Percentiles rank a stretch among this genome's conserved stretches.
These are phyloP conservation scores for Catocala nupta DNA, from an alignment of 2,888 invertebrate genomes.

Conservation along the genomic window DNA sequence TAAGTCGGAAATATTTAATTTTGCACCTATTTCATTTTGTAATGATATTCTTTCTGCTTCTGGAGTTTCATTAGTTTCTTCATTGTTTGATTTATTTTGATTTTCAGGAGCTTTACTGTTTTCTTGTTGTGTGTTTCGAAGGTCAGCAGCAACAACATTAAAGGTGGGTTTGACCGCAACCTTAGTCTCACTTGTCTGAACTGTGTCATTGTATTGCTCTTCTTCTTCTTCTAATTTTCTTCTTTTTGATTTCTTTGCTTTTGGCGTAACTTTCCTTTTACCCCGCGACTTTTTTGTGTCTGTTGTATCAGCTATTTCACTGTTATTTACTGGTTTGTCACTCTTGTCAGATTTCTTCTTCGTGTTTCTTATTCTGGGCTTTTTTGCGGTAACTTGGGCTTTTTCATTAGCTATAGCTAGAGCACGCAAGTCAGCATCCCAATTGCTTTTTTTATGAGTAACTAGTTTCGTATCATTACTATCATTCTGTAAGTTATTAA, in stretches of 20 bases:
- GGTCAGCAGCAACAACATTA: constrained; percentile 62
- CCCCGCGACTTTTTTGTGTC: constrained; percentile 42
- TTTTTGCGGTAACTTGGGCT: constrained; percentile 14
- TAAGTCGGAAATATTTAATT: constrained; percentile 81
- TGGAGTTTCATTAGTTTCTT: constrained; percentile 72
- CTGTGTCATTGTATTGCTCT: constrained; percentile 48
- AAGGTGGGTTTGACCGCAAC: constrained; percentile 68
- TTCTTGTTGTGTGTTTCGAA: constrained; percentile 31
- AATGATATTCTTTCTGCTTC: constrained; percentile 76
- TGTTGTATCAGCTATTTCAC: constrained; percentile 5
- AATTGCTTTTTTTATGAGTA: constrained; percentile 62
- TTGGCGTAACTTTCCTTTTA: constrained; percentile 46
- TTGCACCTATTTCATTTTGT: constrained; percentile 78
- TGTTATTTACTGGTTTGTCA: constrained; percentile 20
- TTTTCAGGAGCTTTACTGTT: constrained; percentile 50
- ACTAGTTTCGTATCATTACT: constrained; percentile 48
- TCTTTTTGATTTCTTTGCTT: constrained; percentile 49
- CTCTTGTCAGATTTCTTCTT: constrained; percentile 34
- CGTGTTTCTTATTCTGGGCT: constrained; percentile 27
- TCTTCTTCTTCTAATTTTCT: constrained; percentile 56
- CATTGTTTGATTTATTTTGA: constrained; percentile 58
- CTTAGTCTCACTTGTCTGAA: constrained; percentile 32
- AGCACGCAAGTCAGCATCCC: constrained; percentile 79
- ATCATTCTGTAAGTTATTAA: constrained; percentile 48
- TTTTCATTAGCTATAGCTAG: constrained; percentile 54